Conservation (phyloP, 2,888 invertebrate genomes). For the Exocentrus adspersus region DNA sequence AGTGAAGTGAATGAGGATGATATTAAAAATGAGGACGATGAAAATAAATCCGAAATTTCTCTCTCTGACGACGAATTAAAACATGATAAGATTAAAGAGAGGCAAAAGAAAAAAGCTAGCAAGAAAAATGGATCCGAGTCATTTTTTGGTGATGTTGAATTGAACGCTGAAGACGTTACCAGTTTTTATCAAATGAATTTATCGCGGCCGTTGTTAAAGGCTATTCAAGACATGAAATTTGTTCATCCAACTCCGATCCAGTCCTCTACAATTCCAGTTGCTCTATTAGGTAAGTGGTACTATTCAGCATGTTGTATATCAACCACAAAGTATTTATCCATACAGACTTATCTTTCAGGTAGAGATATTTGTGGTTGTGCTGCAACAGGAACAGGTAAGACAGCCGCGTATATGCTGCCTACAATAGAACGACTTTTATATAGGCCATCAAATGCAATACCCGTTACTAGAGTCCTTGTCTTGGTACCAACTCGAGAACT, state of each 20-base stretch:
- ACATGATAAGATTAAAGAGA: conserved; percentile 75
- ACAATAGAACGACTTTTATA: conserved; percentile 93
- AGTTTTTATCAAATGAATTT: conserved; percentile 96
- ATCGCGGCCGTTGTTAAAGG: conserved; percentile 91
- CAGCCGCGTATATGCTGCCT: conserved; percentile 98
- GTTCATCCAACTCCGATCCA: conserved; percentile 97
- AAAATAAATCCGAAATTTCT: conserved; percentile 68
- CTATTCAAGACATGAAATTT: conserved; percentile 88
- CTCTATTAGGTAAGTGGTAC: conserved; percentile 71
- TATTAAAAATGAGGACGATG: conserved; percentile 66
- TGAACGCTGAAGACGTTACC: conserved; percentile 71
- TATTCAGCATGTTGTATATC: background rate
- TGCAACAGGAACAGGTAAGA: conserved; percentile 98
- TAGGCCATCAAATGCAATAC: conserved; percentile 74
- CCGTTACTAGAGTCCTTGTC: conserved; percentile 86
- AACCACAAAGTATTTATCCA: background rate
- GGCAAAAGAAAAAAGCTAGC: conserved; percentile 70
- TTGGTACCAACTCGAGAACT: conserved; percentile 97
- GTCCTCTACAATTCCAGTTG: conserved; percentile 93
- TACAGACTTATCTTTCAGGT: conserved; percentile 67
- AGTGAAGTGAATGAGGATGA: conserved; percentile 64
- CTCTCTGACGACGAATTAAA: conserved; percentile 84
- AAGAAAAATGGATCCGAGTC: conserved; percentile 61
- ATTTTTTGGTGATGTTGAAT: conserved; percentile 68
- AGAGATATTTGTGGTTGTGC: conserved; percentile 98